Evolutionary conservation across 2,797 vertebrate genomes (phyloP).

Genomic region (Sebastiscus tertius): DNA sequence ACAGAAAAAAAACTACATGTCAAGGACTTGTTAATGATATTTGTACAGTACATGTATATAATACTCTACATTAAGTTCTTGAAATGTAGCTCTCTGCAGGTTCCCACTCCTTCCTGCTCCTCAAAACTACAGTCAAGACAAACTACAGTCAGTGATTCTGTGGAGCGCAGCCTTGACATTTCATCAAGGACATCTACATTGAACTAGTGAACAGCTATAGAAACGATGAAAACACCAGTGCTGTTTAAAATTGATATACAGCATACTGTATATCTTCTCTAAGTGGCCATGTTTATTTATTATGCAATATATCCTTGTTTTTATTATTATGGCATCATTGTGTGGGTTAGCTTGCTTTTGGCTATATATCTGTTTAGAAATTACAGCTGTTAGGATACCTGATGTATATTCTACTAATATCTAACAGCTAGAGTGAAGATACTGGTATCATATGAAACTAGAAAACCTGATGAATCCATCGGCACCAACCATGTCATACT

Average conservation of each 20-base stretch:
- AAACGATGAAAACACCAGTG: neutral
- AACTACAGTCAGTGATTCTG: slow-evolving; percentile 12
- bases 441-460: no score
- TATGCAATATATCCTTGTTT: neutral
- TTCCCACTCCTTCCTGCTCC: neutral
- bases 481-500: no score
- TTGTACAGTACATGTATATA: neutral
- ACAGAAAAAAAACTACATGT: no score
- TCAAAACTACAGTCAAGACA: slow-evolving; percentile 15
- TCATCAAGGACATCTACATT: slow-evolving; percentile 6
- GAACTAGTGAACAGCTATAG: neutral
- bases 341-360: neutral
- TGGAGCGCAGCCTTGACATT: slow-evolving; percentile 29
- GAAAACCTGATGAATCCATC: no score
- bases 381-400: neutral
- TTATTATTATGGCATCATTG: neutral
- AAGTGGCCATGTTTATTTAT: neutral
- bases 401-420: neutral
- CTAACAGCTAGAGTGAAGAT: no score
- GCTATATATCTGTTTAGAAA: neutral
- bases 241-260: neutral
- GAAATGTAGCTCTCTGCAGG: neutral
- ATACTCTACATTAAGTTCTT: no score
- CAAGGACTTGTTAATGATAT: neutral
- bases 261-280: neutral